phyloP scores from a whole-genome alignment of 2,888 invertebrate genomes.

The Agrenia bidenticulata region DNA sequence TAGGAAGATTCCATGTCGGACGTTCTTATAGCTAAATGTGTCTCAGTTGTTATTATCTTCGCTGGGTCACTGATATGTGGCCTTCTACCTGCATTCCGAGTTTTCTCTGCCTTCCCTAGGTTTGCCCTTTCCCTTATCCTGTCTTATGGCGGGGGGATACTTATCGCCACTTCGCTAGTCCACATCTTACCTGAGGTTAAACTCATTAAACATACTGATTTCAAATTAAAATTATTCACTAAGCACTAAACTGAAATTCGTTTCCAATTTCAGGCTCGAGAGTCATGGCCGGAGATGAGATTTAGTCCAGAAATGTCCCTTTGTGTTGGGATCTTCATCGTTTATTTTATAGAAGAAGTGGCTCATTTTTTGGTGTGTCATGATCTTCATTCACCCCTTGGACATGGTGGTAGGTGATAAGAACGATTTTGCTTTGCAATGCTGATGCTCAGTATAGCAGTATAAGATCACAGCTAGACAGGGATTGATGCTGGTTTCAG shows the following conservation, averaged over 20 bases:
- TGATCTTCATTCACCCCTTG: slow-evolving; percentile 50
- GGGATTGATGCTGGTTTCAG: background rate
- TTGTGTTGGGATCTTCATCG: slow-evolving; percentile 51
- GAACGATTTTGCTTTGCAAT: too few species aligned
- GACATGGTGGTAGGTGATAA: slow-evolving; percentile 40
- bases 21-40: slow-evolving; percentile 49
- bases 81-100: slow-evolving; percentile 51
- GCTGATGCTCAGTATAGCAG: background rate
- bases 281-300: slow-evolving; percentile 46
- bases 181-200: slow-evolving; percentile 80
- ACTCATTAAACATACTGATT: background rate
- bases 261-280: slow-evolving; percentile 43
- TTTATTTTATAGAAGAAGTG: slow-evolving; percentile 51
- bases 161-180: slow-evolving; percentile 72
- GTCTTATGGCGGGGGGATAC: slow-evolving; percentile 78
- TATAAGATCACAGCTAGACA: background rate
- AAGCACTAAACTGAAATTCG: background rate
- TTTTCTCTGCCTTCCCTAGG: slow-evolving; percentile 50
- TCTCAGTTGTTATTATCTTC: slow-evolving; percentile 50
- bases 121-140: slow-evolving; percentile 65
- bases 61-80: slow-evolving; percentile 52
- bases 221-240: background rate
- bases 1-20: slow-evolving; percentile 39
- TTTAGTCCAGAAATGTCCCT: slow-evolving; percentile 52
- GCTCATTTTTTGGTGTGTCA: slow-evolving; percentile 52